Evolutionary conservation across 2,113 vertebrate species (phyloP), one percentile per base, ranked within the genome.

Genomic region (Trogon melanurus): DNA sequence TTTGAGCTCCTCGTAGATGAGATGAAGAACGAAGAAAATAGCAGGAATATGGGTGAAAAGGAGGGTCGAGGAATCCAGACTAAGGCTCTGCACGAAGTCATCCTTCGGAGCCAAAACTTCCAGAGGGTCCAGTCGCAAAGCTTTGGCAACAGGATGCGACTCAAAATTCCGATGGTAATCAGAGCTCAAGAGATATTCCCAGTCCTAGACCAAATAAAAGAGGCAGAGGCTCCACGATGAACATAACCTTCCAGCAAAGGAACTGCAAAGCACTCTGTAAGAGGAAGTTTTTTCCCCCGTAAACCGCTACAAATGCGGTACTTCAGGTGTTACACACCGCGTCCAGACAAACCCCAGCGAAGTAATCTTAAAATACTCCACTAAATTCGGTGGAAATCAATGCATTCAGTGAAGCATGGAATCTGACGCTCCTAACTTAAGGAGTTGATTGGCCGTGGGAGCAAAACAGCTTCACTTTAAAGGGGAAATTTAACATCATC

Each of bases 1-100:
- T 87, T 99, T 99, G 70, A 99, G 98, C 82, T 99, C 99, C 95
- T 99, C 99, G 2, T 99, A 99, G 60, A 99, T 98, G 86, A 99
- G 98, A 91, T 99, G 99, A 85, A 99, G 98, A 32, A 99, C 99
- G 92, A 98, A 99, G 97, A 99, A 99, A 70, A 99, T 98, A 26
- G 99, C 98, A 48, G 99, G 99, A 62, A 99, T 98, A 84, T 99
- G 98, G 88, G 97, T 95, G 93, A 99, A 99, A 71, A 99, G 99
- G 48, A 99, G 98, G 9, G 99, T 98, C 21, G 99, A 98, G 67
- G 98, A 98, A 97, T 99, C 99, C 97, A 99, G 91, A 81, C 96
- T 98, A 57, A 99, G 97, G 44, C 96, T 98, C 87, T 97, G 96
- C 9, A 96, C 83, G 67, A 97, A 91, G 16, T 98, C 98, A 27